phyloP scores from a whole-genome alignment of 2,113 vertebrate genomes.

The Falco punctatus region DNA sequence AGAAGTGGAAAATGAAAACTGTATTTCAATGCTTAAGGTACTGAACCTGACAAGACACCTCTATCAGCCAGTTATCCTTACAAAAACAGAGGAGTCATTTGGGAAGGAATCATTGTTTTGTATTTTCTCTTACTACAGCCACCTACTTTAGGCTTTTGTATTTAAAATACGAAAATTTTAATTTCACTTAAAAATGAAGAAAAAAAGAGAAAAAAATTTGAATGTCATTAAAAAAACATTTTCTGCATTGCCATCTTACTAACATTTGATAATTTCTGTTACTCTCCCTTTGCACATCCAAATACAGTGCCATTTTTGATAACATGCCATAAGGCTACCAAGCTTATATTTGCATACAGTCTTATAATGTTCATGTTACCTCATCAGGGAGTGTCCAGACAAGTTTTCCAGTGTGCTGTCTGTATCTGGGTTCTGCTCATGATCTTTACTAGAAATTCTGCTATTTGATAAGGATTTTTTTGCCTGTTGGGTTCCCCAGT shows the following conservation, averaged over 20 bases:
- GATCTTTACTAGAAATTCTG: constrained; percentile 72
- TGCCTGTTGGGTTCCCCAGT: constrained; percentile 72
- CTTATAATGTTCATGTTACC: constrained; percentile 74
- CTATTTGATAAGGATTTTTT: constrained; percentile 71
- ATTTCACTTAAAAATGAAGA: too few species aligned
- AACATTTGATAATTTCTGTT: neutral
- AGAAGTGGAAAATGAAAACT: neutral
- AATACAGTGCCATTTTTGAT: neutral
- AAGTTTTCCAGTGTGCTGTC: constrained; percentile 79
- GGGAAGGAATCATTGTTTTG: neutral
- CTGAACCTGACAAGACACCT: neutral
- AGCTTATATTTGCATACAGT: neutral
- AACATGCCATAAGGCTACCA: neutral
- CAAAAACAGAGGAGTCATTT: neutral
- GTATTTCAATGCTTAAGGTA: neutral
- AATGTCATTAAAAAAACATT: neutral
- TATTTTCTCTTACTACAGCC: neutral
- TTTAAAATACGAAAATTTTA: neutral
- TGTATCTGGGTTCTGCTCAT: constrained; percentile 73
- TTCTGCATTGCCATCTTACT: neutral
- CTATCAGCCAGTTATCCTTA: neutral
- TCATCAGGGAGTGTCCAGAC: constrained; percentile 78
- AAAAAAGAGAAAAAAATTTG: neutral
- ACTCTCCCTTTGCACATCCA: neutral
- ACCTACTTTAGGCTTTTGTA: neutral